Conservation (phyloP, 2,113 vertebrate genomes). For the Butorides virescens region DNA sequence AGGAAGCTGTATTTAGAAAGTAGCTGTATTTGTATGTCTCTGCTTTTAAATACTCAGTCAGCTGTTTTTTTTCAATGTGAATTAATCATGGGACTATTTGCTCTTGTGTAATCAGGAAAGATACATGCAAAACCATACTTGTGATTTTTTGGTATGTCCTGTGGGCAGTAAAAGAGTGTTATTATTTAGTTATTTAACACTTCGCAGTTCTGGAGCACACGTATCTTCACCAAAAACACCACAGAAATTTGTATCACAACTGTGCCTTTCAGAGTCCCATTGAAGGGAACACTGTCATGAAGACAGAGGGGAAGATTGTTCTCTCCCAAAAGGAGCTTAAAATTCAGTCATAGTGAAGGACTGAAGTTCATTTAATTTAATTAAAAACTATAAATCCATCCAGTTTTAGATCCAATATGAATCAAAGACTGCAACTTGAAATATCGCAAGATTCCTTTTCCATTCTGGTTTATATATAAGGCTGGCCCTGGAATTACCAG, state of each 20-base stretch:
- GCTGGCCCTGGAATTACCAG: neutral
- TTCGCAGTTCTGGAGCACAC: neutral
- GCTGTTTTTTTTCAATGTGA: neutral
- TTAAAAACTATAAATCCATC: neutral
- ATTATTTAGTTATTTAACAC: neutral
- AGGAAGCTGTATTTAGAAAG: neutral
- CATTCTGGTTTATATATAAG: neutral
- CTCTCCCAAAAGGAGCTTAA: neutral
- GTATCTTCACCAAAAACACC: neutral
- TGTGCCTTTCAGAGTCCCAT: neutral
- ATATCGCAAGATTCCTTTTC: neutral
- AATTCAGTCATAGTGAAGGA: neutral
- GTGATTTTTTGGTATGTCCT: neutral
- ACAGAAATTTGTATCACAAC: neutral
- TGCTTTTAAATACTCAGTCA: neutral
- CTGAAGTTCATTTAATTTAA: neutral
- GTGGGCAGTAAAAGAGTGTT: neutral
- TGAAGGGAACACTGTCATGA: neutral
- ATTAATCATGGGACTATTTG: neutral
- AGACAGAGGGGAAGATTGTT: neutral
- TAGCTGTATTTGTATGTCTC: neutral
- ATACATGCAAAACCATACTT: neutral
- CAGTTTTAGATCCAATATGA: neutral
- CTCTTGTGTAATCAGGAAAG: neutral
- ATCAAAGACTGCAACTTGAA: neutral